Base-by-base conservation (phyloP, 2,888 invertebrate genomes). In the Ctena decussata region DNA sequence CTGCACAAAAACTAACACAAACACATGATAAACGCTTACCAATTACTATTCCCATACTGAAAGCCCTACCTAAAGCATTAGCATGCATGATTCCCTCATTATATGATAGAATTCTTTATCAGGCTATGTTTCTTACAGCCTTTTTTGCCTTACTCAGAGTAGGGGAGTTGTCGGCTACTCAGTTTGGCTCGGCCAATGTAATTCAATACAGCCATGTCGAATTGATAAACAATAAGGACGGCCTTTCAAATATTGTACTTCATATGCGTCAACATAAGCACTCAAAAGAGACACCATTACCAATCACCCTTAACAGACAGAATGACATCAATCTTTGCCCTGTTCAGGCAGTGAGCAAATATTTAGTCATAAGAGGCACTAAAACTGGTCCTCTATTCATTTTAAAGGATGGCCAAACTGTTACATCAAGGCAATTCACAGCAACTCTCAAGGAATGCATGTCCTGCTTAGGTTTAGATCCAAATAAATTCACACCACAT, bases 61-160 rank as follows among this genome's bases (percentile, higher is more conserved):
- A 57, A 0, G 24, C 5, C 6, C 24, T 85, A 5, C 35, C 73
- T 12, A 2, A 5, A 30, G 30, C 78, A 12, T 37, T 85, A 3
- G 21, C 21, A 18, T 21, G 35, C 24, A 21, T 30, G 1, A 6
- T 32, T n/a, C 21, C 18, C 32, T 65, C 35, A 11, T 3, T 1
- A 1, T 65, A 65, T 35, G 35, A 35, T 18, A 3, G 21, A 32
- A 35, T 18, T 18, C 3, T 65, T 5, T 46, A 65, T 8, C 12
- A 73, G 18, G 35, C 82, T 8, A 80, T 86, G 80, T 77, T 77
- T 24, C 37, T 77, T 1, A 1, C 71, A 12, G 82, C 82, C 8
- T 85, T 85, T 46, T 70, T 69, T 72, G 81, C 44, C 0, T 69
- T 78, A 5, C 74, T 85, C 3, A 70, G 86, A 8, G 46, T 86